Percentiles rank a stretch among this genome's conserved stretches.
phyloP scores from a whole-genome alignment of 53 echinoderm and acorn worm genomes.

The Echinarachnius parma region DNA sequence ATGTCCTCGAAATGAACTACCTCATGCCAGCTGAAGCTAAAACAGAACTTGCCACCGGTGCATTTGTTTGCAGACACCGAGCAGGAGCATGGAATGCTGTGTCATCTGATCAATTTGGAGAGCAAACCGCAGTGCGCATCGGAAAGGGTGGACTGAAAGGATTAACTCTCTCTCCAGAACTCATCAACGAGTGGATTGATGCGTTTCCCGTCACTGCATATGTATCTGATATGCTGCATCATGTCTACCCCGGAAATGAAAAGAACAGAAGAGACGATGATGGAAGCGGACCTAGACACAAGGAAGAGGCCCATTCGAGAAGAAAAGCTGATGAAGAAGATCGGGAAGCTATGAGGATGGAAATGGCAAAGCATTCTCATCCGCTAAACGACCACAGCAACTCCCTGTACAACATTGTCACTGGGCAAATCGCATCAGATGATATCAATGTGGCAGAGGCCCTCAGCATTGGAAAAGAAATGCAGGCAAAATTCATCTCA shows the following conservation, averaged over 20 bases:
- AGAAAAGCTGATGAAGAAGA: constrained; percentile 21
- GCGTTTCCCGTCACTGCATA: constrained; percentile 28
- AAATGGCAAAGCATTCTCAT: constrained; percentile 28
- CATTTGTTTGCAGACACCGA: constrained; percentile 28
- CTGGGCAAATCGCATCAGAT: constrained; percentile 21
- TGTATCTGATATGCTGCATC: constrained; percentile 4
- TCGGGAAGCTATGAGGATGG: constrained; percentile 16
- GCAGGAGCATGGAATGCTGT: constrained; percentile 25
- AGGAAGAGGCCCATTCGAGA: constrained; percentile 2
- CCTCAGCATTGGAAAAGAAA: constrained; percentile 7
- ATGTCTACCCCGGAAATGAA: constrained; percentile 8
- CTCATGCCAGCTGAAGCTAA: constrained; percentile 11
- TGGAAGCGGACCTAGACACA: constrained; percentile 6
- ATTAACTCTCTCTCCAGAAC: constrained; percentile 19
- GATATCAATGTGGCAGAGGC: constrained; percentile 27
- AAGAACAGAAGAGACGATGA: background rate
- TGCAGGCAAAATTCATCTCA: constrained; percentile 11
- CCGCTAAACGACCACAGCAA: constrained; percentile 1
- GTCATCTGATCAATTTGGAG: constrained; percentile 29
- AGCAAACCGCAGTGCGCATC: constrained; percentile 31
- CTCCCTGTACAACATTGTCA: constrained; percentile 18
- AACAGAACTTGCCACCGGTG: constrained; percentile 10
- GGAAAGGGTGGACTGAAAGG: constrained; percentile 26
- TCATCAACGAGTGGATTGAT: constrained; percentile 21
- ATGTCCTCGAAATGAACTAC: constrained; percentile 12